Conservation (phyloP, 2,888 invertebrate species). For the Palloptera scutellata region DNA sequence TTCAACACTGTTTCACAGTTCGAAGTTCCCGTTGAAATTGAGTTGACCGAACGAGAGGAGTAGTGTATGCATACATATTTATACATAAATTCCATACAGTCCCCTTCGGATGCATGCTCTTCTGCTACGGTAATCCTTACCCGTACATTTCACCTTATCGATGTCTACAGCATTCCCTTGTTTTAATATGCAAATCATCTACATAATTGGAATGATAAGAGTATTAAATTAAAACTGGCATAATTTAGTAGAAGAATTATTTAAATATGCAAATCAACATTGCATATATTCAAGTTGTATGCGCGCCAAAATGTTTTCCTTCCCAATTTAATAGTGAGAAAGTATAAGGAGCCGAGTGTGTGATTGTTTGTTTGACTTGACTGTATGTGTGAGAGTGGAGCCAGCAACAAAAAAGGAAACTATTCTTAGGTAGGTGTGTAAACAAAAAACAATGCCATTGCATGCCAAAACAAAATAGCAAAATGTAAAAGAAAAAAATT, state of each 20-base stretch:
- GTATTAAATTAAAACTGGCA: slow-evolving; percentile 2
- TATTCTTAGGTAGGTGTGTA: no score
- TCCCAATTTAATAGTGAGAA: no score
- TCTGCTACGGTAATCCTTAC: neutral
- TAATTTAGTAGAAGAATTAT: neutral
- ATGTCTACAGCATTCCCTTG: neutral
- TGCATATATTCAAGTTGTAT: neutral
- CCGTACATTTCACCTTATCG: neutral
- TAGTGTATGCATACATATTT: neutral
- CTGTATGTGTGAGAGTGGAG: no score
- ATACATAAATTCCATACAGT: slow-evolving; percentile 7
- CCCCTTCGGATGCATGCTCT: neutral
- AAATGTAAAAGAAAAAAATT: no score
- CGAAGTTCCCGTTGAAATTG: no score
- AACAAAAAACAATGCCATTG: no score
- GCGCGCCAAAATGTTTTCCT: slow-evolving; percentile 13
- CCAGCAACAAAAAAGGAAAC: no score
- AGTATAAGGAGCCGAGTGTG: no score
- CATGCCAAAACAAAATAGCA: no score
- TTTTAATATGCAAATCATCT: slow-evolving; percentile 8
- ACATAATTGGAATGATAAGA: slow-evolving; percentile 10
- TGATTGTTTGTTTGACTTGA: no score
- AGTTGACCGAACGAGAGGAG: slow-evolving; percentile 4
- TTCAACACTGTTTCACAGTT: neutral
- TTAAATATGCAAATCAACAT: no score